Evolutionary conservation across 2,888 invertebrate species (phyloP), one percentile per base, ranked within the genome.

Genomic region (Leptopilina myrica): DNA sequence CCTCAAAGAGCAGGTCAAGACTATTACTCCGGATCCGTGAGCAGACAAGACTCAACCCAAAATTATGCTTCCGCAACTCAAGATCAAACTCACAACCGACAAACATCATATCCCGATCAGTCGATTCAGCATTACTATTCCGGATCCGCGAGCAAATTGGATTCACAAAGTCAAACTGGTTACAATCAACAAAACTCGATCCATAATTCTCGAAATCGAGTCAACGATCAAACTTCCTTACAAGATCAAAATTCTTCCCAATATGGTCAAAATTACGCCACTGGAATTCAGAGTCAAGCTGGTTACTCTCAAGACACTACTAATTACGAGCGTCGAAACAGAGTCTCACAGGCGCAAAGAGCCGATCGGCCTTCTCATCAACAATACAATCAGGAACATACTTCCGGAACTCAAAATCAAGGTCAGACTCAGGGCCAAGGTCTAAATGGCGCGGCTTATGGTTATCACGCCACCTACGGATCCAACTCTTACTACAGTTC

Each of bases 361-460:
- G 26, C 64, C 26, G 64, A 20, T 20, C 64, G n/a, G 26, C 9
- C 26, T 33, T 64, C 62, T 15, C 7, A 6, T 62, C 15, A 62
- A 62, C 20, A 20, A 20, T 56, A 56, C 7, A n/a, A 20, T 0
- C 33, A 64, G 12, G 33, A 64, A 11, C 14, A 33, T 20, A 14
- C 33, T 40, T 33, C 56, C n/a, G 56, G 56, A 56, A 73, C 33
- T 53, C 73, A 73, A 73, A 73, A 56, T 53, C 73, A 73, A 73
- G 73, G 73, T 73, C 56, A 73, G 14, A 9, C 49, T 53, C 69
- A 73, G 53, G 26, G 5, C 8, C 20, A 59, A 2, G 9, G 9
- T 46, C 46, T 7, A 46, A 5, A 7, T 9, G 20, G 8, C 49
- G 49, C 49, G 49, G 11, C 15, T 3, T 43, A 66, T 43, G 66